These are phyloP conservation scores for Poecilia velifera DNA, from an alignment of 2,797 vertebrate genomes.

Conservation along the genomic window DNA sequence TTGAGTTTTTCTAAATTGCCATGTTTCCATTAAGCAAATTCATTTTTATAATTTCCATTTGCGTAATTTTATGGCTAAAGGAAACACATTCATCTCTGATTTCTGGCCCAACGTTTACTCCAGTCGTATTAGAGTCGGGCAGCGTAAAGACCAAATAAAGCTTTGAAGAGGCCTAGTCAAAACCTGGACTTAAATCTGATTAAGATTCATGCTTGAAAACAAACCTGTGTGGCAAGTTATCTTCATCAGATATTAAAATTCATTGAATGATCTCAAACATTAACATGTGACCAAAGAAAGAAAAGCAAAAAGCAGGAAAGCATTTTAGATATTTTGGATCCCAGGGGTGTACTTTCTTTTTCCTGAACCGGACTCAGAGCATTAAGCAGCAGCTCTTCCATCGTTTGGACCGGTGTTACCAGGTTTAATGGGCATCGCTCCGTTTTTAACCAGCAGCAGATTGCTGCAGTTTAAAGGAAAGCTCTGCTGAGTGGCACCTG, in stretches of 20 bases:
- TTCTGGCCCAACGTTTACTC: no score
- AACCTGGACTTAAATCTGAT: background rate
- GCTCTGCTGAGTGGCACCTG: conserved; percentile 77
- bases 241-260: background rate
- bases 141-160: background rate
- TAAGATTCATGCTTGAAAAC: background rate
- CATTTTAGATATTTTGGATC: background rate
- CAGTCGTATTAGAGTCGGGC: background rate
- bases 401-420: conserved; percentile 19
- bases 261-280: no score
- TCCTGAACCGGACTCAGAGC: background rate
- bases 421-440: conserved; percentile 51
- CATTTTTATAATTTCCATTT: no score
- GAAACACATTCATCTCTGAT: no score
- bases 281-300: background rate
- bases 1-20: no score
- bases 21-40: no score
- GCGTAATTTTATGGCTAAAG: no score
- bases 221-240: background rate
- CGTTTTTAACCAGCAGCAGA: conserved; percentile 43
- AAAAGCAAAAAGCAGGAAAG: background rate
- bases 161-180: background rate
- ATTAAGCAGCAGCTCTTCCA: background rate
- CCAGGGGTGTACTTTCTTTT: background rate
- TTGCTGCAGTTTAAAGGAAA: conserved; percentile 68